Percentiles rank a stretch among this genome's conserved stretches.
Conservation (phyloP, 2,113 vertebrate genomes). For the Platycercus adscitus region DNA sequence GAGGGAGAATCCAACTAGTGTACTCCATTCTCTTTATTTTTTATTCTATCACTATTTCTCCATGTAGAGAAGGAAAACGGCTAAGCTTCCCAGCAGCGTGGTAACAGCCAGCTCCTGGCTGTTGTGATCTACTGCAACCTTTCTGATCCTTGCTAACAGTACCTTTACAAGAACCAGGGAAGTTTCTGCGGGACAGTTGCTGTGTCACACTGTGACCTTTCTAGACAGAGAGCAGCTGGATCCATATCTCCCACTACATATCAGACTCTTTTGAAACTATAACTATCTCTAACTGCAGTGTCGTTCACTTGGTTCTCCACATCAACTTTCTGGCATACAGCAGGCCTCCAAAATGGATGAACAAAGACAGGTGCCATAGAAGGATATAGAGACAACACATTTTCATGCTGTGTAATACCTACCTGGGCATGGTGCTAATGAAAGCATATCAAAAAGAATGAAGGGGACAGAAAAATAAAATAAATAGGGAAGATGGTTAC, state of each 20-base stretch:
- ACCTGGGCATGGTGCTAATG: constrained; percentile 84
- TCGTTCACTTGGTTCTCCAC: neutral
- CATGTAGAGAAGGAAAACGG: neutral
- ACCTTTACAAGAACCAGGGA: neutral
- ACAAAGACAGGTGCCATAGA: constrained; percentile 36
- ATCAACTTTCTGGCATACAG: neutral
- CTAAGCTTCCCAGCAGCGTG: neutral
- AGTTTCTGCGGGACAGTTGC: neutral
- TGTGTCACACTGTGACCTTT: neutral
- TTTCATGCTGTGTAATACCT: constrained; percentile 75
- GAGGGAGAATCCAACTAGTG: neutral
- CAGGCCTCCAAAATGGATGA: constrained; percentile 24
- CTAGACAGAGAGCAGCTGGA: neutral
- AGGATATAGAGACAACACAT: neutral
- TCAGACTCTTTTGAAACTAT: neutral
- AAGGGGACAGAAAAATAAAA: constrained; percentile 70
- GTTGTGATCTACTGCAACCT: neutral
- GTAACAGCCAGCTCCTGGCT: neutral
- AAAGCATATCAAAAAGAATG: constrained; percentile 71
- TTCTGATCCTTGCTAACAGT: neutral
- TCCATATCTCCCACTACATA: neutral
- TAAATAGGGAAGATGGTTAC: constrained; percentile 66
- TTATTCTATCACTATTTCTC: neutral
- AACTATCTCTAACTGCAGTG: neutral
- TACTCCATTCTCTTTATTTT: neutral